Evolutionary conservation across 2,797 vertebrate genomes (phyloP), one percentile per base, ranked within the genome.

Genomic region (Sciurus vulgaris): DNA sequence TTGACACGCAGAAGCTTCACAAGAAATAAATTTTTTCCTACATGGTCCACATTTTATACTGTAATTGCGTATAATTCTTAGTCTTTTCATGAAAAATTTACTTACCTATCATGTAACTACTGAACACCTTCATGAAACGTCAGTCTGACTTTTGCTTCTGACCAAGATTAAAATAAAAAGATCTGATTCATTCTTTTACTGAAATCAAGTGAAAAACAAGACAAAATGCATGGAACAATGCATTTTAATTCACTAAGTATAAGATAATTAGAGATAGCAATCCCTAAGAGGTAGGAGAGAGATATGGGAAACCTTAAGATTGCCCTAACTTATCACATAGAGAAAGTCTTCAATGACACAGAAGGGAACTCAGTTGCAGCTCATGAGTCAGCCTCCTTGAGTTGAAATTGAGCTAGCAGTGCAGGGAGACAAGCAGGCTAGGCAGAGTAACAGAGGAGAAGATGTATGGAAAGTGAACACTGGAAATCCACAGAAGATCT

Each of bases 161-260:
- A 9, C 6, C 35, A 77, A 72, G 26, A 54, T 59, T 7, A 44
- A 85, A 51, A n/a, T 82, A 76, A 24, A 86, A 72, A 17, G 1
- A 86, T 76, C 41, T 73, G 26, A 78, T n/a, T 49, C 49, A 74
- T 33, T 30, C 6, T 54, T 7, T 3, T 67, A 61, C 24, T 2
- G 38, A 24, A 87, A 90, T 56, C 5, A 70, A 73, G 10, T 83
- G 13, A 44, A 91, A 96, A 59, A 24, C 9, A 94, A 69, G 18
- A 47, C 5, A 41, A 84, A 72, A 67, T 44, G 2, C 44, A 54
- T 30, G 41, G 81, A 91, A 44, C 33, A 30, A 70, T 35, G 6
- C 6, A 73, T 63, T 87, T 77, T 72, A 47, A 93, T 73, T 49
- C 8, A 33, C 6, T 74, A 2, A 69, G 63, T 47, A 59, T 47